Conservation (phyloP, 2,113 vertebrate genomes). For the Oreochromis tanganicae region DNA sequence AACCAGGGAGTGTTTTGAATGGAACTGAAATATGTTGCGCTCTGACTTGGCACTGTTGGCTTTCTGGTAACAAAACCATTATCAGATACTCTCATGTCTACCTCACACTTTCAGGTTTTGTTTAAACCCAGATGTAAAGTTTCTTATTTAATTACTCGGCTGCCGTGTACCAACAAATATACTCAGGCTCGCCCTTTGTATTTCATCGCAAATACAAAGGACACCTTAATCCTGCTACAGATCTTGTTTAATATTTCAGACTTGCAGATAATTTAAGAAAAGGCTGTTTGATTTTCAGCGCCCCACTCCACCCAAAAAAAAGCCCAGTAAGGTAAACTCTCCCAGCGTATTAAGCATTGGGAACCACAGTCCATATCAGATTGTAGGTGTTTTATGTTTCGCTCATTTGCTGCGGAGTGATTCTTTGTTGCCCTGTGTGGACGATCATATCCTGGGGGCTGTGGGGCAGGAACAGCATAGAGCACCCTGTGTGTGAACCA, state of each 20-base stretch:
- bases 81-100: constrained; percentile 20
- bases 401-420: constrained; percentile 65
- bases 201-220: neutral
- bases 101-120: constrained; percentile 25
- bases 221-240: constrained; percentile 40
- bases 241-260: constrained; percentile 28
- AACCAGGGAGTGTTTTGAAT: constrained; percentile 67
- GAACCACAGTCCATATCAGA: constrained; percentile 57
- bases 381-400: constrained; percentile 62
- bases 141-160: constrained; percentile 12
- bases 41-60: constrained; percentile 54
- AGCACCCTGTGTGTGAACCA: constrained; percentile 73
- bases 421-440: constrained; percentile 61
- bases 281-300: constrained; percentile 10
- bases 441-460: constrained; percentile 64
- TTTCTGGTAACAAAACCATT: constrained; percentile 27
- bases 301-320: neutral
- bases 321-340: constrained; percentile 29
- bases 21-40: constrained; percentile 67
- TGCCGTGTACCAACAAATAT: neutral
- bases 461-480: constrained; percentile 59
- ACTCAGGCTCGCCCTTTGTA: neutral
- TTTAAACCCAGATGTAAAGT: neutral
- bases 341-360: constrained; percentile 27
- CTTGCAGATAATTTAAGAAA: constrained; percentile 13